Base-by-base conservation (phyloP, 1,140 invertebrate species). In the Thalassaphorura encarpata region DNA sequence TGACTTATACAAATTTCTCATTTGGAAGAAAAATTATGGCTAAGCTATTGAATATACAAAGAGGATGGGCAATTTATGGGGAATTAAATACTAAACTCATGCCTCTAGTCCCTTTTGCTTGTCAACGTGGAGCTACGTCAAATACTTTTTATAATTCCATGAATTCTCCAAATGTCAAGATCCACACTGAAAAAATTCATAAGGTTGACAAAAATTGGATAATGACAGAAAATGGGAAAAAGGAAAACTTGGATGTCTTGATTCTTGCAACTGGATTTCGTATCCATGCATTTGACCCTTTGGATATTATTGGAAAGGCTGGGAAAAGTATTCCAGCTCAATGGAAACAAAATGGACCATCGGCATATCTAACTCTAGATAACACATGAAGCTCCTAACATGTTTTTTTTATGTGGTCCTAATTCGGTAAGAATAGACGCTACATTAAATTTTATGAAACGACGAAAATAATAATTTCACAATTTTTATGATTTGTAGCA, bases 361-460 rank as follows among this genome's bases (percentile, higher is more conserved):
- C 3, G 11, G 2, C 8, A 1, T 61, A n/a, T 40, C 24, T 54
- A 28, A 3, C 53, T 53, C 26, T 53, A 52, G 19, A 31, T 47
- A 29, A 39, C 2, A 15, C 4, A 21, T 39, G 13, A 42, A 19
- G 18, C 24, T 29, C 57, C 57, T 13, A 59, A 59, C 28, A 36
- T 33, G 6, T 59, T 59, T 28, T n/a, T 49, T 23, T 27, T 59
- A 2, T 18, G 47, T 26, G 57, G 57, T n/a, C 51, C 57, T 1
- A 54, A 59, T 43, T 36, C 57, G 2, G 56, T 52, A 48, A n/a
- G n/a, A n/a, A n/a, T n/a, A n/a, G n/a, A n/a, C n/a, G n/a, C 13
- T 8, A 27, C 13, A 48, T 16, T 5, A 19, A 48, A 48, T 24
- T 16, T 27, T 24, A 13, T 8, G 18, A 48, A 6, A 8, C 4